Evolutionary conservation across 2,888 invertebrate genomes (phyloP), one percentile per base, ranked within the genome.

Genomic region (Eurytoma adleriae): DNA sequence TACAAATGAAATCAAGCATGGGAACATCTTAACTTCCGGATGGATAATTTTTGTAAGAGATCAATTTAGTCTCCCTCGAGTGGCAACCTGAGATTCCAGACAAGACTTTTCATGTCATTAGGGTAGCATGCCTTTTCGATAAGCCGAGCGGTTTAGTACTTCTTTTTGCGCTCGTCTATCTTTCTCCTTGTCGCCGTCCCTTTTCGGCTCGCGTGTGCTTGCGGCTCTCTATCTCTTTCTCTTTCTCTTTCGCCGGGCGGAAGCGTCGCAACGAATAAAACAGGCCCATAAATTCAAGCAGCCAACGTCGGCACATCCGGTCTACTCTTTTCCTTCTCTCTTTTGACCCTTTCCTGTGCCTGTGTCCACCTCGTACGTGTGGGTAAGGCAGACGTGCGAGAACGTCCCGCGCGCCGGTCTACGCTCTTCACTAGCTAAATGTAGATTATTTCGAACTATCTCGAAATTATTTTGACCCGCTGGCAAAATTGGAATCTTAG

Each of bases 201-300:
- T 18, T 66, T 13, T 52, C 66, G 69, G 18, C 56, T 52, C 54
- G 10, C 64, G 40, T 40, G 57, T 13, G n/a, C 56, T 18, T 62
- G 59, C 30, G 24, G 16, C 64, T 54, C 54, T 54, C 54, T n/a
- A 57, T 68, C 30, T 64, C 62, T 68, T 50, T 79, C 64, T 76
- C 70, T 48, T 61, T 50, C 54, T 56, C 59, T 67, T 62, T n/a
- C 50, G 40, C n/a, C 73, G 77, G 83, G 83, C 85, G 85, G 85
- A 86, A 86, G 83, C 84, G 82, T 82, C 81, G 83, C 78, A 81
- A 83, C 84, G 84, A 82, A 83, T 83, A 83, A 83, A 84, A 85
- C 80, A 81, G 81, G 81, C 82, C 83, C 84, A 83, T 84, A 84
- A 86, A 86, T 86, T 82, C 83, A 84, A 82, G 80, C 83, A 59